Percentiles rank a stretch among this genome's conserved stretches.
Conservation (phyloP, 2,797 vertebrate species). For the Chiroxiphia lanceolata region DNA sequence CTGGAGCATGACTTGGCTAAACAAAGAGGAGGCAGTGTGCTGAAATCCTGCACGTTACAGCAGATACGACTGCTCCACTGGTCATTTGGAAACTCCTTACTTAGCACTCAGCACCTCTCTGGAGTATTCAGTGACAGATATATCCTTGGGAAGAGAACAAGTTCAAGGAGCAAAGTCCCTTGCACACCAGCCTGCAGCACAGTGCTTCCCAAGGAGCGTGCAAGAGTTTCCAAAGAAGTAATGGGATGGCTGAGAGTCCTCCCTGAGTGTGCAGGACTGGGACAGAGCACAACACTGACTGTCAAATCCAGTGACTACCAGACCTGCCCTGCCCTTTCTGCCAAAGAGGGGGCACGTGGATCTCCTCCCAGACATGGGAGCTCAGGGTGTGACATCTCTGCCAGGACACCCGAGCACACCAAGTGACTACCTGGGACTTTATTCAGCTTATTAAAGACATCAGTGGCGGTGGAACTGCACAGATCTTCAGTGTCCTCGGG, state of each 20-base stretch:
- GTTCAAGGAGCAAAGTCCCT: not conserved
- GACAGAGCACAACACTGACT: not conserved
- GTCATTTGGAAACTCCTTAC: not conserved
- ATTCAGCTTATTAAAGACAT: not conserved
- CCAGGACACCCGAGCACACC: not conserved
- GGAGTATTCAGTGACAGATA: not conserved
- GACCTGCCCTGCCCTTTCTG: not conserved
- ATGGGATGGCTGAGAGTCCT: not conserved
- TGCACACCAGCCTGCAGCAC: not conserved
- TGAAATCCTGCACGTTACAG: not conserved
- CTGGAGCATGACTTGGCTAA: not conserved
- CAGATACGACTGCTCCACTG: rapidly evolving
- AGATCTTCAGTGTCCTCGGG: not conserved
- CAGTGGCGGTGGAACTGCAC: not conserved
- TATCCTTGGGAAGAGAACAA: not conserved
- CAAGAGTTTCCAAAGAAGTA: not conserved
- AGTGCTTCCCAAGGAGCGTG: not conserved
- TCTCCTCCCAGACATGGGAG: not conserved
- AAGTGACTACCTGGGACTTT: not conserved
- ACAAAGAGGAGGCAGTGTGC: not conserved
- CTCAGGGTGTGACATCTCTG: not conserved
- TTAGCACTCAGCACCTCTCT: not conserved
- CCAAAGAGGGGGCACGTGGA: not conserved
- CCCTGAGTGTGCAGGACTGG: rapidly evolving
- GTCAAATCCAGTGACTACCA: not conserved